Evolutionary conservation across 2,797 vertebrate species (phyloP).

Genomic region (Adrianichthys oophorus): DNA sequence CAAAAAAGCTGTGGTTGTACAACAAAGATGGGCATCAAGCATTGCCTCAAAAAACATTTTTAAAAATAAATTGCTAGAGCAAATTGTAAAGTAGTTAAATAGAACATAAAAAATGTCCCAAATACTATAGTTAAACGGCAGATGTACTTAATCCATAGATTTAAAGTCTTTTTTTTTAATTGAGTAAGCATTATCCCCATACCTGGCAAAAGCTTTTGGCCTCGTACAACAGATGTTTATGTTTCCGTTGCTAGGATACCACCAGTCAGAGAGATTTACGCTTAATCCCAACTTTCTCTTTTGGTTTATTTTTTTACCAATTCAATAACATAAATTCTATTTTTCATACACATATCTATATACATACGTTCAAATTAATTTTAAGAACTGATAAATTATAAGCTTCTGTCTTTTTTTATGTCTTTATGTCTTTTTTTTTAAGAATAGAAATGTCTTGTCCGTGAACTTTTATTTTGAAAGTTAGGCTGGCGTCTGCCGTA

Average conservation of each 20-base stretch:
- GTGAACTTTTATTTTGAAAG: conserved; percentile 65
- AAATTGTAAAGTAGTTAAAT: no score
- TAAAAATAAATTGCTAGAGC: no score
- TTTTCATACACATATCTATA: no score
- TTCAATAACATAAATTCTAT: neutral
- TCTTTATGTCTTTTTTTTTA: neutral
- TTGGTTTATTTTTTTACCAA: no score
- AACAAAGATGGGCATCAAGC: no score
- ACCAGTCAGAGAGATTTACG: neutral
- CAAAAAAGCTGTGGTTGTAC: no score
- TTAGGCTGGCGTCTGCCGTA: conserved; percentile 32
- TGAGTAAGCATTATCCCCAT: neutral
- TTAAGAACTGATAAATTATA: no score
- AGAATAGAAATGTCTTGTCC: neutral
- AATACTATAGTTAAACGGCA: no score
- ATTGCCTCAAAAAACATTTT: no score
- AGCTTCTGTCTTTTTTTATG: neutral
- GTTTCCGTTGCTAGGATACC: conserved; percentile 53
- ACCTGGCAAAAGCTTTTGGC: conserved; percentile 8
- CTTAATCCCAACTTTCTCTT: neutral
- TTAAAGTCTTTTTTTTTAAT: neutral
- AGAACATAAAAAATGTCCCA: no score
- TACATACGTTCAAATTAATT: neutral
- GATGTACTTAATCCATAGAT: no score
- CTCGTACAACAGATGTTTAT: no score